These are phyloP conservation scores for Euzophera pinguis DNA, from an alignment of 2,888 invertebrate genomes.

Conservation along the genomic window DNA sequence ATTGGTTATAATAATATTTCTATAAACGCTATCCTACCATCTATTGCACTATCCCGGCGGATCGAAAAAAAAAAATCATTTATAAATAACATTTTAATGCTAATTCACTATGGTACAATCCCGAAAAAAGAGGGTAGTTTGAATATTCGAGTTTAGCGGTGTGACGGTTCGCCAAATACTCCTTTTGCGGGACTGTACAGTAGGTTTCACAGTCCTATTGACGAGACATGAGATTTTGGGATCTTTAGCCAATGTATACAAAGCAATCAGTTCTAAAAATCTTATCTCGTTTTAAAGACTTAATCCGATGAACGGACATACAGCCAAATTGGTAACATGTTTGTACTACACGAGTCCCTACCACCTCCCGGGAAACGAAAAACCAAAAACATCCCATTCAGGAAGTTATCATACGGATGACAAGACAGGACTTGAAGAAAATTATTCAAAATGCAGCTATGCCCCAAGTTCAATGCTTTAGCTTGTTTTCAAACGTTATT, in stretches of 20 bases:
- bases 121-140: slow-evolving; percentile 16
- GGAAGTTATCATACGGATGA: neutral
- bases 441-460: neutral
- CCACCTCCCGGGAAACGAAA: slow-evolving; percentile 48
- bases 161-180: neutral
- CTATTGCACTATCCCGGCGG: slow-evolving; percentile 79
- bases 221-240: neutral
- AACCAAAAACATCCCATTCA: slow-evolving; percentile 17
- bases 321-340: slow-evolving; percentile 55
- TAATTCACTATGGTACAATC: slow-evolving; percentile 39
- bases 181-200: slow-evolving; percentile 7
- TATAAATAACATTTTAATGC: slow-evolving; percentile 46
- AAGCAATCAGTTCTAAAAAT: neutral
- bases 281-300: neutral
- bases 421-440: neutral
- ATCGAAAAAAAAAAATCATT: slow-evolving; percentile 57
- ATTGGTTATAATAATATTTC: slow-evolving; percentile 26
- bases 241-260: neutral
- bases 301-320: slow-evolving; percentile 30
- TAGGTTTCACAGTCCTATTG: neutral
- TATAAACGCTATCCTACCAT: slow-evolving; percentile 55
- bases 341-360: slow-evolving; percentile 53
- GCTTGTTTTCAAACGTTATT: no score
- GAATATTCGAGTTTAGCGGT: neutral
- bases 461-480: no score